phyloP scores from a whole-genome alignment of 2,797 vertebrate species.

The Gallinago stenura region DNA sequence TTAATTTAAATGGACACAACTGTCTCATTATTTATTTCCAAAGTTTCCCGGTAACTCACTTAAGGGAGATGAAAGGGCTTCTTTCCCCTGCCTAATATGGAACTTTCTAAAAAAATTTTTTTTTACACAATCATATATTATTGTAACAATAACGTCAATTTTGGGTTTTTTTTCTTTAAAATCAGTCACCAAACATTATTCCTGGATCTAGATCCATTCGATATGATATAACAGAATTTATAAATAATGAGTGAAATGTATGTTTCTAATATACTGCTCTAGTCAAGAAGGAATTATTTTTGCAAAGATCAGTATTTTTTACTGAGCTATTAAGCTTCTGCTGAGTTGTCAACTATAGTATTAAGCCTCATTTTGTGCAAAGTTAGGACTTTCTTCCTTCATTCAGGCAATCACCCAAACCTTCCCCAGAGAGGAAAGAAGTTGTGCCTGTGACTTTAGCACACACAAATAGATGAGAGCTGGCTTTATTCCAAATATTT shows the following conservation, averaged over 20 bases:
- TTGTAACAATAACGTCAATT: neutral
- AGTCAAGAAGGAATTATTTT: neutral
- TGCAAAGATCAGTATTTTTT: neutral
- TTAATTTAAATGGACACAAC: neutral
- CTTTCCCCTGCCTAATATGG: neutral
- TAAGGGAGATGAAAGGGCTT: neutral
- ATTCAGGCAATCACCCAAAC: neutral
- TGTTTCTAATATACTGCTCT: neutral
- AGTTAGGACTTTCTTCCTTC: neutral
- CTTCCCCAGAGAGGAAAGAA: neutral
- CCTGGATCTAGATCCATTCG: neutral
- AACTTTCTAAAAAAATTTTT: neutral
- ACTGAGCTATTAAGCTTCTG: neutral
- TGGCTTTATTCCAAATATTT: slow-evolving; percentile 23
- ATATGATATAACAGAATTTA: neutral
- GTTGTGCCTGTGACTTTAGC: neutral
- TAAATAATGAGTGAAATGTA: neutral
- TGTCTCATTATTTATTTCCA: neutral
- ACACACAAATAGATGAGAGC: neutral
- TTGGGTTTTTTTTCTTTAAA: neutral
- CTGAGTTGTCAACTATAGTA: neutral
- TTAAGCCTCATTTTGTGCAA: neutral
- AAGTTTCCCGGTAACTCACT: neutral
- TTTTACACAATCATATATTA: neutral
- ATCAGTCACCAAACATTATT: neutral